phyloP scores from a whole-genome alignment of 1,140 invertebrate genomes.

The Ptiloglossa arizonensis region DNA sequence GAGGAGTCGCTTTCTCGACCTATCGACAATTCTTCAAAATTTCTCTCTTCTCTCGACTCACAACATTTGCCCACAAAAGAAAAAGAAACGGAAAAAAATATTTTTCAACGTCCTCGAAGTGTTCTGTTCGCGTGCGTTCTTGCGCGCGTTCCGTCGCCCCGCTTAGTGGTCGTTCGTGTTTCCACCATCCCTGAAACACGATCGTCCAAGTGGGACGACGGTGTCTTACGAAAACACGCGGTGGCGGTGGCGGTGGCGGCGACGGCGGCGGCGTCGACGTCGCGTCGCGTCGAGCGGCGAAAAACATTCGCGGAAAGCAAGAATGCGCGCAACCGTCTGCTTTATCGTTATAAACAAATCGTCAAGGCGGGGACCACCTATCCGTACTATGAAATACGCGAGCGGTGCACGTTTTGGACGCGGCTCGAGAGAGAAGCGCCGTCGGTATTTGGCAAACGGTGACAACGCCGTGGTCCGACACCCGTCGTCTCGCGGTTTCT shows the following conservation, averaged over 20 bases:
- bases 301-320: not conserved
- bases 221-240: conserved; percentile 24
- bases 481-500: conserved; percentile 55
- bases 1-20: no score
- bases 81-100: not conserved
- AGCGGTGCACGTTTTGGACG: conserved; percentile 20
- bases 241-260: no score
- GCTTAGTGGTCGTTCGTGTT: no score
- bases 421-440: conserved; percentile 45
- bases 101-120: not conserved
- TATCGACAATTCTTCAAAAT: no score
- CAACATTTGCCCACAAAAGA: no score
- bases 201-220: conserved; percentile 31
- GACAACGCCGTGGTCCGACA: conserved; percentile 55
- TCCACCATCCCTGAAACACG: conserved; percentile 6
- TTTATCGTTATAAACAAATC: conserved; percentile 47
- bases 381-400: conserved; percentile 43
- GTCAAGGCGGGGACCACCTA: conserved; percentile 34
- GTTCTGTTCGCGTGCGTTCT: no score
- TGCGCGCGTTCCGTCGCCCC: no score
- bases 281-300: not conserved
- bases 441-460: conserved; percentile 60
- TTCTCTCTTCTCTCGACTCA: no score
- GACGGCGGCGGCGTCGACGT: no score
- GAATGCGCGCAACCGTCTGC: not conserved